Conservation (phyloP, 2,888 invertebrate species). For the Tetanocera ferruginea region DNA sequence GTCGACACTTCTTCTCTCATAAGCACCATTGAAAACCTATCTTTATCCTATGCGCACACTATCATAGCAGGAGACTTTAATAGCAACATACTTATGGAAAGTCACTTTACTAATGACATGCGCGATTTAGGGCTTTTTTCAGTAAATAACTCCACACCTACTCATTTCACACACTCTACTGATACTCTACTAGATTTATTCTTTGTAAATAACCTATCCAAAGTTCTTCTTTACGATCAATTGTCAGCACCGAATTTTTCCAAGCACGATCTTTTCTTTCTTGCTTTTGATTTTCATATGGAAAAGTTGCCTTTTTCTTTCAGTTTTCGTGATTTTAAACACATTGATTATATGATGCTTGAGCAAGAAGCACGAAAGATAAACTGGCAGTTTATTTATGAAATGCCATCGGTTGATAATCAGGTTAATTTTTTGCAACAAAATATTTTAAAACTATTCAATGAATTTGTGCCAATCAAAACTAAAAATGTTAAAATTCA, state of each 20-base stretch:
- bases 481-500: too few relatives aligned
- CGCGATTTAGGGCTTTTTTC: neutral
- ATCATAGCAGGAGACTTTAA: constrained; percentile 5
- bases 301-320: neutral
- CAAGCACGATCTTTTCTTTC: neutral
- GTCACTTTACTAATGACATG: neutral
- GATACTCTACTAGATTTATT: too few relatives aligned
- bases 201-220: neutral
- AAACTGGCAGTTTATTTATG: neutral
- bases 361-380: neutral
- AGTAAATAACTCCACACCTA: neutral
- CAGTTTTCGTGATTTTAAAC: neutral
- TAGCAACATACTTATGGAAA: neutral
- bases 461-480: too few relatives aligned
- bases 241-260: neutral
- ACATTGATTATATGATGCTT: neutral
- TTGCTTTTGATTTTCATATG: neutral
- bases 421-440: too few relatives aligned
- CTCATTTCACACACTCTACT: neutral
- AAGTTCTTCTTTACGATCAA: neutral
- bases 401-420: too few relatives aligned
- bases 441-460: too few relatives aligned
- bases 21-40: neutral
- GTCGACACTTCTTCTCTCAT: neutral
- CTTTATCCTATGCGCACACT: neutral